Percentiles rank a stretch among this genome's conserved stretches.
Evolutionary conservation across 35 echinoderm and acorn worm species (phyloP).

Genomic region (Holothuria glaberrima): DNA sequence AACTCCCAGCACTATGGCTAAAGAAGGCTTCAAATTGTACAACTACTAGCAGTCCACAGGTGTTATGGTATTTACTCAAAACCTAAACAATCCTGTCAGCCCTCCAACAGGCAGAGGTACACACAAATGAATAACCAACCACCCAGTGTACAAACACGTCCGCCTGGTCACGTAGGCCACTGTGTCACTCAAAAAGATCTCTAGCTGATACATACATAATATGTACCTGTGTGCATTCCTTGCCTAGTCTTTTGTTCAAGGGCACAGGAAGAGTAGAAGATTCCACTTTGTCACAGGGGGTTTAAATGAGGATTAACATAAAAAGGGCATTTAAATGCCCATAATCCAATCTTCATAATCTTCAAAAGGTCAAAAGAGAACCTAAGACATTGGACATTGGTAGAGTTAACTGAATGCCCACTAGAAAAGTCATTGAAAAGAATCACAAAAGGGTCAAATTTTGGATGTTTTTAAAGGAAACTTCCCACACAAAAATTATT

Average conservation of each 20-base stretch:
- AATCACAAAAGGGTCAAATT: no score
- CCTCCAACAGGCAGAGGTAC: constrained; percentile 12
- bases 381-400: no score
- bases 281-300: constrained; percentile 6
- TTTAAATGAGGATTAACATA: constrained; percentile 34
- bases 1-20: no score
- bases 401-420: no score
- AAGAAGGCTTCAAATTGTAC: background rate
- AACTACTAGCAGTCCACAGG: constrained; percentile 25
- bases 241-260: constrained; percentile 44
- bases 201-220: constrained; percentile 45
- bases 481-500: no score
- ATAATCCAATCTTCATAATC: no score
- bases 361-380: no score
- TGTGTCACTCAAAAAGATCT: constrained; percentile 38
- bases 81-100: constrained; percentile 49
- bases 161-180: constrained; percentile 43
- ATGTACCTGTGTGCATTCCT: constrained; percentile 30
- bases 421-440: no score
- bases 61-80: constrained; percentile 48
- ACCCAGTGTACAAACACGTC: background rate
- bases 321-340: no score
- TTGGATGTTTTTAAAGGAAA: no score
- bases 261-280: constrained; percentile 32
- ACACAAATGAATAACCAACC: constrained; percentile 39